Evolutionary conservation across 2,797 vertebrate genomes (phyloP), one percentile per base, ranked within the genome.

Genomic region (Sandelia bainsii): DNA sequence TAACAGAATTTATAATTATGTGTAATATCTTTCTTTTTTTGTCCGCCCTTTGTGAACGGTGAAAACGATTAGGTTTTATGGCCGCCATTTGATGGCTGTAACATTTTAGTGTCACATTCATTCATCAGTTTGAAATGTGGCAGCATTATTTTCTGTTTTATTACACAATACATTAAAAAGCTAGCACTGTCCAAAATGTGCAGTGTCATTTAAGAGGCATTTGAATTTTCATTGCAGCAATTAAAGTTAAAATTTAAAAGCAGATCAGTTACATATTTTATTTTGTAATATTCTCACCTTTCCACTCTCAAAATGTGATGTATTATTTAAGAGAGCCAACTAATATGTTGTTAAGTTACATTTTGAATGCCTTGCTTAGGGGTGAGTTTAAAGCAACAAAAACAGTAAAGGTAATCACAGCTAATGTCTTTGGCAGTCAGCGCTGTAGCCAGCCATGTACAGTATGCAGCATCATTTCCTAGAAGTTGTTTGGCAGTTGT

Each of bases 401-500:
- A 74, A 59, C 54, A 40, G 49, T 27, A 22, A 65, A 57, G 69
- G 53, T 75, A 57, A 80, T 79, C 60, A 53, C 19, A 13, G 19
- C 20, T 69, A 50, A 81, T 80, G 62, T 73, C 27, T 81, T 75
- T 81, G 77, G 70, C 79, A 69, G 80, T 64, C 63, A 1, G 51
- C 2, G 16, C 37, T 54, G 66, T 29, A 72, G 62, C 46, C 45
- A 62, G 62, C 40, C 48, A 2, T 59, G 32, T 67, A 52, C 25
- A 34, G 8, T 34, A 34, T 34, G 2, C 46, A 7, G 71, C 63
- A 16, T 87, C 68, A 20, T 87, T 79, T 76, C 80, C 62, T 68
- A 37, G 0, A 69, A 60, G 74, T 66, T 72, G 73, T 89, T 88
- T 88, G 75, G 83, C 77, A 60, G 81, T 87, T 85, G 81, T 88